These are phyloP conservation scores for Semnornis frantzii DNA, from an alignment of 2,113 vertebrate genomes.

Conservation along the genomic window DNA sequence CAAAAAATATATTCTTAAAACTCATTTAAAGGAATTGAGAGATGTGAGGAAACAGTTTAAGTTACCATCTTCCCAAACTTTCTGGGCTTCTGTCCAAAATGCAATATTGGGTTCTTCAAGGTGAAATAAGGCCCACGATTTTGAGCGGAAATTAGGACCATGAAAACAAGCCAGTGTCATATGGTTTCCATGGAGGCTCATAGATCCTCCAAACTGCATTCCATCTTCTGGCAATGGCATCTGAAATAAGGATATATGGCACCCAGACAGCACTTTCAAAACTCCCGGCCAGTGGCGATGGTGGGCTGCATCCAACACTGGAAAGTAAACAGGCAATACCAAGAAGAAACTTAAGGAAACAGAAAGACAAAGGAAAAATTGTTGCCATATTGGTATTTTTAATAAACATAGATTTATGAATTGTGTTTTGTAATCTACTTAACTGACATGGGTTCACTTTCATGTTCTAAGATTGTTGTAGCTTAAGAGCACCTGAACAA, in stretches of 20 bases:
- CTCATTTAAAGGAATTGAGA: background rate
- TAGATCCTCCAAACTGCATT: constrained; percentile 95
- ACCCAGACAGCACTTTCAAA: constrained; percentile 91
- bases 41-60: background rate
- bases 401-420: background rate
- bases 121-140: constrained; percentile 97
- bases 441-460: background rate
- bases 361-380: background rate
- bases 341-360: background rate
- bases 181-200: constrained; percentile 97
- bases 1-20: background rate
- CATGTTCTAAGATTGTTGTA: background rate
- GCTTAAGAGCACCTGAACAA: background rate
- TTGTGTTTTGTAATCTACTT: background rate
- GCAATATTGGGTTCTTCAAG: constrained; percentile 98
- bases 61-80: constrained; percentile 96
- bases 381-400: background rate
- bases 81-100: constrained; percentile 99
- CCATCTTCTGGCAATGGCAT: constrained; percentile 93
- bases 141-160: constrained; percentile 97
- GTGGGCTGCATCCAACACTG: constrained; percentile 93
- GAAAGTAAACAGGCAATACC: background rate
- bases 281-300: constrained; percentile 98
- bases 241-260: constrained; percentile 98
- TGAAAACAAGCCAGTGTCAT: constrained; percentile 99